Evolutionary conservation across 2,113 vertebrate species (phyloP).

Genomic region (Rhinoderma darwinii): DNA sequence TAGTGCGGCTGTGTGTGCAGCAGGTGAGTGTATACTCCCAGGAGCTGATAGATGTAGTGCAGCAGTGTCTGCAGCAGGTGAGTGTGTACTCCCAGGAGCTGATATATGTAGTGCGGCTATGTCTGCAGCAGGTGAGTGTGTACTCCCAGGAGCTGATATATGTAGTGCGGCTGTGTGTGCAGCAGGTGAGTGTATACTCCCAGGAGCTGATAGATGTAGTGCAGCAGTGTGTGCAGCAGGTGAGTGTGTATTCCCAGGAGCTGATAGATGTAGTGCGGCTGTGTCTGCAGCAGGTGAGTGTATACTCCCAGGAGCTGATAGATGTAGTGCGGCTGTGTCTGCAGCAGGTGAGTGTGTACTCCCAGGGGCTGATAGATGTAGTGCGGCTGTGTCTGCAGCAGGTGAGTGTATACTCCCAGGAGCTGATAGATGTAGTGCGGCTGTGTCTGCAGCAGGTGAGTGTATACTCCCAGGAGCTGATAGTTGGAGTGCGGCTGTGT

Average conservation of each 20-base stretch:
- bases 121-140: neutral
- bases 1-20: neutral
- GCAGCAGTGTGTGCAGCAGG: conserved; percentile 60
- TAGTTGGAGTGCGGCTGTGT: conserved; percentile 88
- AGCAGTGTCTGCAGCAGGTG: neutral
- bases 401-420: conserved; percentile 86
- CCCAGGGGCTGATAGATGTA: conserved; percentile 84
- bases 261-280: neutral
- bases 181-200: neutral
- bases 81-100: neutral
- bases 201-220: conserved; percentile 69
- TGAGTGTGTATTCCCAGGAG: neutral
- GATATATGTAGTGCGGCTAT: neutral
- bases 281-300: conserved; percentile 61
- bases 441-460: conserved; percentile 91
- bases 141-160: neutral
- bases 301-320: conserved; percentile 85
- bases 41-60: neutral
- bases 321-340: conserved; percentile 90
- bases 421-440: conserved; percentile 85
- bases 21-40: neutral
- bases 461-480: conserved; percentile 79
- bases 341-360: conserved; percentile 83
- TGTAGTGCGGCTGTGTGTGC: neutral
- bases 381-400: conserved; percentile 92